phyloP scores from a whole-genome alignment of 2,113 vertebrate genomes.

The Mustela lutreola region DNA sequence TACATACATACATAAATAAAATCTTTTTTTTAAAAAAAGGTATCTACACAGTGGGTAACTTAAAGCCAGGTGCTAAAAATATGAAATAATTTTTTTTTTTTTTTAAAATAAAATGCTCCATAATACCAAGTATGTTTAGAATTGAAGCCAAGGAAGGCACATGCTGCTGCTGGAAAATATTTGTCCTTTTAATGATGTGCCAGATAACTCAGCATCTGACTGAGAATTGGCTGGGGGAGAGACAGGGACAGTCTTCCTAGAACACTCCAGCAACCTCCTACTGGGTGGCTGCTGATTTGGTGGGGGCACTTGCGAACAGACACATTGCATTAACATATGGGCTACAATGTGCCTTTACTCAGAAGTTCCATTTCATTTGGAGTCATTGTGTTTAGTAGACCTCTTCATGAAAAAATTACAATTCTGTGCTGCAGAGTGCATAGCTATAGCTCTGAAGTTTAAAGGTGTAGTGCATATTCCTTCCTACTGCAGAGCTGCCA shows the following conservation, averaged over 20 bases:
- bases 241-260: background rate
- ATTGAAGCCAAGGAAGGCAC: conserved; percentile 24
- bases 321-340: background rate
- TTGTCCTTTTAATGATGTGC: background rate
- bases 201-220: background rate
- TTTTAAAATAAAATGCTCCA: conserved; percentile 26
- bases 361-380: background rate
- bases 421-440: background rate
- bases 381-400: background rate
- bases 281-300: background rate
- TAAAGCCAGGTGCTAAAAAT: conserved; percentile 30
- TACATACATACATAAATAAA: too few relatives aligned
- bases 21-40: background rate
- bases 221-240: background rate
- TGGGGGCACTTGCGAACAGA: background rate
- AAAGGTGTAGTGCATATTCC: background rate
- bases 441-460: background rate
- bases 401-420: background rate
- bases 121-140: background rate
- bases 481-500: background rate
- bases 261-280: background rate
- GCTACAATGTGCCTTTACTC: background rate
- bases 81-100: background rate
- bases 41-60: background rate
- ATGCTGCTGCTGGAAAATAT: conserved; percentile 7